These are phyloP conservation scores for Dendrolimus pini DNA, from an alignment of 2,888 invertebrate species.

Conservation along the genomic window DNA sequence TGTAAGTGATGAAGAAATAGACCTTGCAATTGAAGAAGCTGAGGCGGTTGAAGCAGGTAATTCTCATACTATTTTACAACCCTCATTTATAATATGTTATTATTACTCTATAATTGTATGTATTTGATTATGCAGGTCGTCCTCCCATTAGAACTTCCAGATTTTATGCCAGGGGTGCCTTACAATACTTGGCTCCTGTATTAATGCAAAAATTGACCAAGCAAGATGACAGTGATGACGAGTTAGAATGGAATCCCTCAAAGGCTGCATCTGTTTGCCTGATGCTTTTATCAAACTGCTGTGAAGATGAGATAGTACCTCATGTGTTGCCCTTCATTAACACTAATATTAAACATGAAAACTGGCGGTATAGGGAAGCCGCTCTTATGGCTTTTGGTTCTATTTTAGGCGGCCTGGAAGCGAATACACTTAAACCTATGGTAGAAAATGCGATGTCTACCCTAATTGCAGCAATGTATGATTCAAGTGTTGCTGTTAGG, in stretches of 20 bases:
- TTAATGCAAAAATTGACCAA: conserved; percentile 95
- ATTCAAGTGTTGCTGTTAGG: conserved; percentile 93
- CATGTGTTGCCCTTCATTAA: conserved; percentile 97
- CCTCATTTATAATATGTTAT: conserved; percentile 1
- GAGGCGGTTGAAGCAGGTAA: conserved; percentile 92
- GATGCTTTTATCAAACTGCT: conserved; percentile 97
- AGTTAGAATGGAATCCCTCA: conserved; percentile 99
- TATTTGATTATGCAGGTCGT: conserved; percentile 74
- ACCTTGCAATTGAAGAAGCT: conserved; percentile 93
- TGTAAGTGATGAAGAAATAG: conserved; percentile 99
- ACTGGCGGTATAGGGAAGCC: conserved; percentile 96
- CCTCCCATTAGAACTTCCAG: conserved; percentile 95
- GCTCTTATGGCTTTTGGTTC: conserved; percentile 99
- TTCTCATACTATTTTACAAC: conserved; percentile 2
- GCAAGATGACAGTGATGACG: conserved; percentile 98
- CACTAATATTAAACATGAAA: conserved; percentile 92
- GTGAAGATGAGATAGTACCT: conserved; percentile 97
- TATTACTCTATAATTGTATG: conserved; percentile 1
- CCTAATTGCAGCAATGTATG: conserved; percentile 95
- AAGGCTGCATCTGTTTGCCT: conserved; percentile 99
- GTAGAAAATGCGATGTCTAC: conserved; percentile 98
- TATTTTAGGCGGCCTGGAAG: conserved; percentile 94
- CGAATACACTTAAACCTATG: conserved; percentile 90
- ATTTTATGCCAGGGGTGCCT: conserved; percentile 98
- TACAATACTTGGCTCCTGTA: conserved; percentile 96